Evolutionary conservation across 2,888 invertebrate genomes (phyloP).

Genomic region (Scaptomyza reducta): DNA sequence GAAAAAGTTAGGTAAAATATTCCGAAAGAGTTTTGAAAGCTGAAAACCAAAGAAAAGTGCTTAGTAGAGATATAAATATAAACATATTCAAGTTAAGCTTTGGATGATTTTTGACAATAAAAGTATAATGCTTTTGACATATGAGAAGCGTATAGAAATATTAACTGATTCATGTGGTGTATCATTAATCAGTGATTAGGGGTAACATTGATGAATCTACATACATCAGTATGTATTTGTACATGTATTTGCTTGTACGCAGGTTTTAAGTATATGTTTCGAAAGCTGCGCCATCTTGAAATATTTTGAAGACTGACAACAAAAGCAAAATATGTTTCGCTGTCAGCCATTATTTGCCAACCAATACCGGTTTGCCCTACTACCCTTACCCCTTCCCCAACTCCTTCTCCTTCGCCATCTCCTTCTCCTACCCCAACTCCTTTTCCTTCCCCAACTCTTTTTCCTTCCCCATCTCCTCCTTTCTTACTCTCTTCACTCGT

Average conservation of each 20-base stretch:
- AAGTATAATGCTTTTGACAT: too few species aligned
- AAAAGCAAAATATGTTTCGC: slow-evolving; percentile 30
- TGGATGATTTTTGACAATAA: too few species aligned
- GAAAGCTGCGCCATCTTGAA: slow-evolving; percentile 74
- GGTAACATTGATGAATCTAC: not conserved
- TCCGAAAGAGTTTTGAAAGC: too few species aligned
- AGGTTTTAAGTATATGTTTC: slow-evolving; percentile 24
- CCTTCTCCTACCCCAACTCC: slow-evolving; percentile 20
- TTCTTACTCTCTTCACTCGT: slow-evolving; percentile 39
- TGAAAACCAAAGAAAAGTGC: too few species aligned
- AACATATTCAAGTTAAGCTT: too few species aligned
- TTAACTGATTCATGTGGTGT: too few species aligned
- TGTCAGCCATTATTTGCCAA: slow-evolving; percentile 66
- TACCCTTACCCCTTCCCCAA: slow-evolving; percentile 8
- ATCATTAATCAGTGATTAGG: too few species aligned
- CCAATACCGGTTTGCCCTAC: slow-evolving; percentile 16
- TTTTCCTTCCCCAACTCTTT: slow-evolving; percentile 19
- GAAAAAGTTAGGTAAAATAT: too few species aligned
- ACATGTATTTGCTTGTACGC: not conserved
- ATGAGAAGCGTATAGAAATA: too few species aligned
- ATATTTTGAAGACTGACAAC: slow-evolving; percentile 52
- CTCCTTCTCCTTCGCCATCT: slow-evolving; percentile 17
- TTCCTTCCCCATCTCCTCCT: too few species aligned
- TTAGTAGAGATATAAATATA: too few species aligned
- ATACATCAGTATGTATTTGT: not conserved